Percentiles rank a stretch among this genome's conserved stretches.
Evolutionary conservation across 2,797 vertebrate genomes (phyloP).

Genomic region (Intellagama lesueurii): DNA sequence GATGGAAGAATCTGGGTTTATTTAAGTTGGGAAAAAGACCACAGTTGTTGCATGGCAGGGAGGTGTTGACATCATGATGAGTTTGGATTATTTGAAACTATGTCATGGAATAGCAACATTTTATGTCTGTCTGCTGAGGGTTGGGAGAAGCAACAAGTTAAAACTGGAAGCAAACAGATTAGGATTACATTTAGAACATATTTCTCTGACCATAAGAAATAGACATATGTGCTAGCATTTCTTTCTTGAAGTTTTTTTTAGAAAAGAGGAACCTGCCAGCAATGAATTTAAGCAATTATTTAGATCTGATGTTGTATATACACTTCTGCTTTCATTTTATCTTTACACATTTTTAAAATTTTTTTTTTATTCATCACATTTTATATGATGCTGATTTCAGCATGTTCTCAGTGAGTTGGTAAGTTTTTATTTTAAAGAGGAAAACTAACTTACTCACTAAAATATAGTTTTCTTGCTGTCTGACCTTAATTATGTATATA

Average conservation of each 20-base stretch:
- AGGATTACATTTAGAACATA: background rate
- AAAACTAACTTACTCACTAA: background rate
- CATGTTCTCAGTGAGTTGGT: slow-evolving; percentile 9
- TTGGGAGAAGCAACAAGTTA: background rate
- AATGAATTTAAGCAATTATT: background rate
- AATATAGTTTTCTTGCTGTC: background rate
- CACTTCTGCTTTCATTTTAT: background rate
- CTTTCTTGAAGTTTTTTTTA: background rate
- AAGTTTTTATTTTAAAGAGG: background rate
- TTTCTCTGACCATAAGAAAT: background rate
- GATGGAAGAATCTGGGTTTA: background rate
- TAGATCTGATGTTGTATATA: background rate
- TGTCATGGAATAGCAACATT: background rate
- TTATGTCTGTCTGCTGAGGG: background rate
- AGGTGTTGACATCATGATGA: background rate
- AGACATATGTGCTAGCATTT: background rate
- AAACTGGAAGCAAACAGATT: background rate
- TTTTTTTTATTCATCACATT: background rate
- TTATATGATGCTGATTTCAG: background rate
- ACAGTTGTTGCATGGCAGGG: background rate
- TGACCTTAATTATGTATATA: background rate
- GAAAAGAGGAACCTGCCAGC: background rate
- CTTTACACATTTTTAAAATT: background rate
- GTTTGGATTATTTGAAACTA: background rate
- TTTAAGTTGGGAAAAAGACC: background rate